These are phyloP conservation scores for Trichacis sp. DNA, from an alignment of 2,888 invertebrate species.

Conservation along the genomic window DNA sequence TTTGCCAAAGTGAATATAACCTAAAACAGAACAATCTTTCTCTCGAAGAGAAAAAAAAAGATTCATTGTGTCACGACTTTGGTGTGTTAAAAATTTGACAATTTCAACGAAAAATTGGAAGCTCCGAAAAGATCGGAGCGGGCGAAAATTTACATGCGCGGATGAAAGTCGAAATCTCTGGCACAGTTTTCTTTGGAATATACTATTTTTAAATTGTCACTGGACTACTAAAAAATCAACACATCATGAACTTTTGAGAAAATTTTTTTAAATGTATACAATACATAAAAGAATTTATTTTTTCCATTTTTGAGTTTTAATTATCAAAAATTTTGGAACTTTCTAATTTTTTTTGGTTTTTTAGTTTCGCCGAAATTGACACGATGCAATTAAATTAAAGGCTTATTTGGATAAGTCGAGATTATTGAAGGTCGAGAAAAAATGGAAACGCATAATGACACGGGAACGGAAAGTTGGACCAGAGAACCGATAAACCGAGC, in stretches of 20 bases:
- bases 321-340: neutral
- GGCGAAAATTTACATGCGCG: neutral
- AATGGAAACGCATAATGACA: conserved; percentile 30
- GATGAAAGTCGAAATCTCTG: neutral
- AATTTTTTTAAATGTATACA: too few relatives aligned
- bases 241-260: neutral
- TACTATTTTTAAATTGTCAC: conserved; percentile 30
- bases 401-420: too few relatives aligned
- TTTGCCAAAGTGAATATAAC: too few relatives aligned
- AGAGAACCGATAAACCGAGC: too few relatives aligned
- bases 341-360: conserved; percentile 9
- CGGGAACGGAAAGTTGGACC: neutral
- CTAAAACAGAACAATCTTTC: too few relatives aligned
- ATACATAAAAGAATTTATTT: too few relatives aligned
- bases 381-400: conserved; percentile 21
- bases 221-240: neutral
- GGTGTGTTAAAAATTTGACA: too few relatives aligned
- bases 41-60: too few relatives aligned
- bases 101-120: too few relatives aligned
- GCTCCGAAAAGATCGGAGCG: neutral
- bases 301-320: neutral
- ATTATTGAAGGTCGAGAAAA: too few relatives aligned
- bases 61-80: too few relatives aligned
- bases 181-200: conserved; percentile 18
- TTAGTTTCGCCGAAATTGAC: conserved; percentile 3